Percentiles rank a stretch among this genome's conserved stretches.
These are phyloP conservation scores for Rutilus rutilus DNA, from an alignment of 2,113 vertebrate species.

Conservation along the genomic window DNA sequence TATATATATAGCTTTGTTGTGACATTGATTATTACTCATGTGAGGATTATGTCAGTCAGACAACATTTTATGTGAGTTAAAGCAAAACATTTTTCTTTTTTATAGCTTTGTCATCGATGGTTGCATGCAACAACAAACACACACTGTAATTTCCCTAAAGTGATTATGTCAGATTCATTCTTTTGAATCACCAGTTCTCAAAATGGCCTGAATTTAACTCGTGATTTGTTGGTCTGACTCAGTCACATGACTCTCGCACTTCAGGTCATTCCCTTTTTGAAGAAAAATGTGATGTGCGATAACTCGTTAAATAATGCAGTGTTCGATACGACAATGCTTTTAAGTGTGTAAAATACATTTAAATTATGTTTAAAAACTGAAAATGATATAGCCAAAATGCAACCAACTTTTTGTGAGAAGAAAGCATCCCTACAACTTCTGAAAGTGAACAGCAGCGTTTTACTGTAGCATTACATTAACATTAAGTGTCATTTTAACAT, in stretches of 20 bases:
- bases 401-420: too few species aligned
- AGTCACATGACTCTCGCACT: background rate
- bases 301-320: too few species aligned
- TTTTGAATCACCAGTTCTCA: background rate
- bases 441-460: too few species aligned
- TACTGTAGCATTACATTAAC: too few species aligned
- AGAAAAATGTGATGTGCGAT: background rate
- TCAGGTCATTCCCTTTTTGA: background rate
- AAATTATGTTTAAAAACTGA: too few species aligned
- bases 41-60: background rate
- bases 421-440: too few species aligned
- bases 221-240: background rate
- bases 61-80: background rate
- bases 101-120: background rate
- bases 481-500: too few species aligned
- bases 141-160: background rate
- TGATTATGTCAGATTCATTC: background rate
- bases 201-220: background rate
- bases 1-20: background rate
- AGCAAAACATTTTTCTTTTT: background rate
- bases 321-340: too few species aligned
- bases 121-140: background rate
- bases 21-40: background rate
- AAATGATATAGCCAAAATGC: too few species aligned
- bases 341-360: too few species aligned